These are phyloP conservation scores for Macropis europaea DNA, from an alignment of 2,888 invertebrate genomes.

Conservation along the genomic window DNA sequence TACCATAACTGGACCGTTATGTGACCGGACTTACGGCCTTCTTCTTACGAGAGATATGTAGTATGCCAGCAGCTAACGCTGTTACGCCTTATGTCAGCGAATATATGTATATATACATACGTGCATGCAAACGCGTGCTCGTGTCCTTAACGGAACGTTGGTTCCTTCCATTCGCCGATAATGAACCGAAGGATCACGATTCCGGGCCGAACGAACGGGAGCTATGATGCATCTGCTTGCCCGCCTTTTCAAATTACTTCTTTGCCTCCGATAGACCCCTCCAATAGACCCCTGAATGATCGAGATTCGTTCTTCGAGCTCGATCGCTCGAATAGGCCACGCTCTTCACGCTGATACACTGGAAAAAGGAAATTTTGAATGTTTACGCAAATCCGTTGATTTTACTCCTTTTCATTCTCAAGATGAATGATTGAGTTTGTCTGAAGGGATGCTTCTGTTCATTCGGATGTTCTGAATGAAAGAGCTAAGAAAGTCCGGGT, in stretches of 20 bases:
- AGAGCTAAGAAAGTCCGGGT: no score
- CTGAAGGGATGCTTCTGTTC: no score
- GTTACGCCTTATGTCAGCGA: slow-evolving; percentile 40
- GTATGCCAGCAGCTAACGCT: slow-evolving; percentile 30
- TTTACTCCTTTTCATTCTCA: no score
- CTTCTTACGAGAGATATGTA: slow-evolving; percentile 52
- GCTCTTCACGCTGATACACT: no score
- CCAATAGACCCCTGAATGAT: no score
- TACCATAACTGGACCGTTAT: slow-evolving; percentile 79
- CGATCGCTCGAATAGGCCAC: no score
- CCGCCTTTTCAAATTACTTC: not conserved
- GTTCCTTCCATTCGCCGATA: slow-evolving; percentile 38
- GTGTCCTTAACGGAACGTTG: slow-evolving; percentile 47
- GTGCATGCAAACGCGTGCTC: slow-evolving; percentile 30
- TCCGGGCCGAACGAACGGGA: not conserved
- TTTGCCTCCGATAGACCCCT: no score
- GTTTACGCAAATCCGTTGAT: no score
- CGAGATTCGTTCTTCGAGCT: no score
- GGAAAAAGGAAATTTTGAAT: no score
- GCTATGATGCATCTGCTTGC: not conserved
- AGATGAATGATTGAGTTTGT: no score
- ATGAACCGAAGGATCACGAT: slow-evolving; percentile 35
- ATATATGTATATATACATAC: slow-evolving; percentile 6
- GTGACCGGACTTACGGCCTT: slow-evolving; percentile 74
- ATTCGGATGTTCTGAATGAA: no score